Base-by-base conservation (phyloP, 2,888 invertebrate species). In the Hirtodrosophila cameraria region DNA sequence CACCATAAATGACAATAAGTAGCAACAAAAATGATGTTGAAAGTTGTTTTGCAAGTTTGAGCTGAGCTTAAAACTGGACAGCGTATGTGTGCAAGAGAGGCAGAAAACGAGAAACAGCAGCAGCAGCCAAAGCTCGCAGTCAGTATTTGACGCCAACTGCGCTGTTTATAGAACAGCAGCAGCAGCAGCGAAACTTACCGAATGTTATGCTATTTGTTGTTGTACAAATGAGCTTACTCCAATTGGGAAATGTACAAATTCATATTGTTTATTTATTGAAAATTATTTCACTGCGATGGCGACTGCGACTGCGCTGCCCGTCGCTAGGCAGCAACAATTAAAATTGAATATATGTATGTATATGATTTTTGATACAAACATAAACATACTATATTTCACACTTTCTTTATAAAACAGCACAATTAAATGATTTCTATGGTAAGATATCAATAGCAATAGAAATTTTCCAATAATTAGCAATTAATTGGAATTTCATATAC, bases 31-130 rank as follows among this genome's bases (percentile, higher is more conserved):
- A 75, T 66, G 75, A 87, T 89, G 88, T 88, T 88, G 89, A 88
- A 88, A 88, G 88, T 89, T 88, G 88, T 88, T 89, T 89, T 81
- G 86, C 88, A 77, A 86, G 88, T 89, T 89, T 75, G 58, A 76
- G 59, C 66, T 50, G 5, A 61, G 60, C 50, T 52, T 65, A 12
- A 57, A 61, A 64, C 61, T 61, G 78, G 68, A 54, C 62, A 60
- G 31, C 13, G 11, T 11, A 15, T 16, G 11, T 33, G 18, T n/a
- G 9, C 20, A 27, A 27, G 31, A 38, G 27, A 15, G 28, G 13
- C 35, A 36, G 46, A 25, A 28, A n/a, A 7, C 20, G 36, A 31
- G 49, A 11, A 36, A 41, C 25, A 18, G 15, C 16, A 25, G 38
- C 11, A 36, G 30, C 31, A 41, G 67, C 25, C 30, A 42, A 60